A percentile compares a stretch with the other conserved stretches of the same genome.
These are phyloP conservation scores for Linurgus olivaceus DNA, from an alignment of 2,797 vertebrate species.

Conservation along the genomic window DNA sequence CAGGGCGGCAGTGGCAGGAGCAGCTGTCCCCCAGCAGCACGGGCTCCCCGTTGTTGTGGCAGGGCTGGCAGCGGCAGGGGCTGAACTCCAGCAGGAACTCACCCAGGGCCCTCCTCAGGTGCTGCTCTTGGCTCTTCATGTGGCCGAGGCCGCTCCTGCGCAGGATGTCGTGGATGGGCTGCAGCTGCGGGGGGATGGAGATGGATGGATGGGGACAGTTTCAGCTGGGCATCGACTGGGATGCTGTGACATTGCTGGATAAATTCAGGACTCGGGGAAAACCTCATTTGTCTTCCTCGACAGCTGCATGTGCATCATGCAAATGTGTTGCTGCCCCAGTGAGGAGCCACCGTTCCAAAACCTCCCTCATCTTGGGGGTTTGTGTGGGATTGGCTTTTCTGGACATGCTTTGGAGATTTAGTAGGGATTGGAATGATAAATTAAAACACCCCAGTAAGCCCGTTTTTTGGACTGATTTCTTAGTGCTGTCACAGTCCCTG, in stretches of 20 bases:
- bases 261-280: not conserved
- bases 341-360: conserved; percentile 14
- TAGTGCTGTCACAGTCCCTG: not conserved
- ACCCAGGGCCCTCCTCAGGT: conserved; percentile 79
- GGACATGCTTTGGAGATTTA: not conserved
- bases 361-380: not conserved
- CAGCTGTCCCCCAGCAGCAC: conserved; percentile 78
- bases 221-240: not conserved
- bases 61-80: conserved; percentile 85
- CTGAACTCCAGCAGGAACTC: conserved; percentile 85
- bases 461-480: not conserved
- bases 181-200: conserved; percentile 66
- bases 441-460: not conserved
- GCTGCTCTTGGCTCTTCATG: conserved; percentile 72
- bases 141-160: conserved; percentile 72
- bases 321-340: not conserved
- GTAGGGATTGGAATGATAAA: not conserved
- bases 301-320: conserved; percentile 3
- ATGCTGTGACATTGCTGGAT: not conserved
- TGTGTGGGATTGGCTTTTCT: not conserved
- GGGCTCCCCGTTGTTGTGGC: conserved; percentile 83
- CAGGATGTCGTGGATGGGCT: conserved; percentile 86
- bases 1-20: conserved; percentile 79
- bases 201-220: not conserved
- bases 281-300: conserved; percentile 24